phyloP scores from a whole-genome alignment of 2,113 vertebrate species.

The Cisticola juncidis region DNA sequence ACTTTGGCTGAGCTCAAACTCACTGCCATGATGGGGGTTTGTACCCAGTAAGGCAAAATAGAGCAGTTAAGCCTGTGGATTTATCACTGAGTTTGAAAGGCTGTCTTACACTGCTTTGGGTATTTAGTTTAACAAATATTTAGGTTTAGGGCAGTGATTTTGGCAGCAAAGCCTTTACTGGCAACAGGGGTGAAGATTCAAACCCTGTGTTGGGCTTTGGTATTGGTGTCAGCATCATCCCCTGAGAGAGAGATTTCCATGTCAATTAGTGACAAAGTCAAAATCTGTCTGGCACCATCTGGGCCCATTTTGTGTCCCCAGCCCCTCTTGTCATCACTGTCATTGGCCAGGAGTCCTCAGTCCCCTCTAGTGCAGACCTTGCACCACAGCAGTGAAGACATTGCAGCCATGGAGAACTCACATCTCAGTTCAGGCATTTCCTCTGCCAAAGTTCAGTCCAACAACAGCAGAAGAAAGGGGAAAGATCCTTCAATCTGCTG shows the following conservation, averaged over 20 bases:
- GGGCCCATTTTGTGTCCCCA: slow-evolving; percentile 11
- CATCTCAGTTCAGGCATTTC: slow-evolving; percentile 1
- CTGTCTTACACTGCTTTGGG: background rate
- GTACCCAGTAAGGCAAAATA: background rate
- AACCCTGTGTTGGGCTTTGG: background rate
- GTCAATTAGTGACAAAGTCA: background rate
- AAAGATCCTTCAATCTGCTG: background rate
- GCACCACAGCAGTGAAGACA: background rate
- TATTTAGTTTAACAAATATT: background rate
- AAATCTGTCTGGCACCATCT: background rate
- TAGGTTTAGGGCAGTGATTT: background rate
- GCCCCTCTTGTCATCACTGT: background rate
- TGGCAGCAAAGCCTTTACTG: background rate
- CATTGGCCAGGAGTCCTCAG: background rate
- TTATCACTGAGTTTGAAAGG: background rate
- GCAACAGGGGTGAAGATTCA: background rate
- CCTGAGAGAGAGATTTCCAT: background rate
- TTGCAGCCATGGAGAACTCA: background rate
- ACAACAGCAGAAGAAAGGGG: background rate
- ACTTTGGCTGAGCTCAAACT: background rate
- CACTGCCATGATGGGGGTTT: background rate
- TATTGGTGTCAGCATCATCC: background rate
- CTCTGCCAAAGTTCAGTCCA: background rate
- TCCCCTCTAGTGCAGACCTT: background rate
- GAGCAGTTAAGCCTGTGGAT: background rate